phyloP scores from a whole-genome alignment of 2,797 vertebrate genomes.

The Hirundo rustica region DNA sequence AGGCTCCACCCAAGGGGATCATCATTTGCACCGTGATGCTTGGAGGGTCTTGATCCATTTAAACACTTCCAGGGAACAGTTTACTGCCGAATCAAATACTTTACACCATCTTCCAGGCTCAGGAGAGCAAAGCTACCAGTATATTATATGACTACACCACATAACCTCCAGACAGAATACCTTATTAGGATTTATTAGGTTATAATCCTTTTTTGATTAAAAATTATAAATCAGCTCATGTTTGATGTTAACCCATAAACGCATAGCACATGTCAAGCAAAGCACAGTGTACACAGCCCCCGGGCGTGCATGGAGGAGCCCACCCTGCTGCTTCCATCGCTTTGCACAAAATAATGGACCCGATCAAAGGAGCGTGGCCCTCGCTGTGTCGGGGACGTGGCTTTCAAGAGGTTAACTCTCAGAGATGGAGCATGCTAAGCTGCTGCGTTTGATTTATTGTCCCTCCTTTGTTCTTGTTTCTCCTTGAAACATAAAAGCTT shows the following conservation, averaged over 20 bases:
- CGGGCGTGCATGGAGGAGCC: not conserved
- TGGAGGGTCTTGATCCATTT: not conserved
- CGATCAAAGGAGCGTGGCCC: conserved; percentile 34
- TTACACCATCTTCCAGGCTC: not conserved
- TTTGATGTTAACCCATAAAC: conserved; percentile 66
- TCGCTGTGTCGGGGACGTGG: not conserved
- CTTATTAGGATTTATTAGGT: conserved; percentile 61
- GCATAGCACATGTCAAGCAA: conserved; percentile 51
- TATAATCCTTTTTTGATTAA: conserved; percentile 71
- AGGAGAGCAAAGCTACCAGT: not conserved
- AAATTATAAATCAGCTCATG: conserved; percentile 62
- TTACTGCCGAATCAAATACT: not conserved
- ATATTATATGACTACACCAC: not conserved
- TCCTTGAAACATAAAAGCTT: conserved; percentile 69
- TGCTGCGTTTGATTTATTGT: conserved; percentile 67
- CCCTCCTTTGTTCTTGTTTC: conserved; percentile 68
- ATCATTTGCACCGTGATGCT: not conserved
- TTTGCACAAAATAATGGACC: conserved; percentile 19
- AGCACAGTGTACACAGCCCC: not conserved
- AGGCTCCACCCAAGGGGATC: not conserved
- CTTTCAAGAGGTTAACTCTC: conserved; percentile 64
- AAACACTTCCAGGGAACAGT: not conserved
- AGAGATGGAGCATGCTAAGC: conserved; percentile 41
- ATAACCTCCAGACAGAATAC: conserved; percentile 42
- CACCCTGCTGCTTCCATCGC: conserved; percentile 16